Conservation (phyloP, 2,888 invertebrate genomes). For the Drosophila kanekoi region DNA sequence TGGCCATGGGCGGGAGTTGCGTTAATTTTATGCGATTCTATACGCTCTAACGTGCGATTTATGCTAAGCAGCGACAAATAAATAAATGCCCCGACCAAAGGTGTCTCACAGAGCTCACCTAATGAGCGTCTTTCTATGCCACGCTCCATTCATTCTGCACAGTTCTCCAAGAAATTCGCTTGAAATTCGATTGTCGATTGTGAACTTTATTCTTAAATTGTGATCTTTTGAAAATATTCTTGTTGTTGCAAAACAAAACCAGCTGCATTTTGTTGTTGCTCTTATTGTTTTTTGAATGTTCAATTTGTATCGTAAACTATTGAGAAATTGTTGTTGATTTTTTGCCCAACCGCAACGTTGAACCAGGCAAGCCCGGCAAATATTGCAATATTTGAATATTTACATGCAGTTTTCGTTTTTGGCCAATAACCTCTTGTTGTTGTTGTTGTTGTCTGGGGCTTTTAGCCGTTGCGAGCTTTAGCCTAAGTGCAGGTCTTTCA, state of each 20-base stretch:
- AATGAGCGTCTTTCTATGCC: constrained; percentile 56
- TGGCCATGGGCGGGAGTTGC: constrained; percentile 36
- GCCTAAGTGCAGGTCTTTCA: constrained; percentile 13
- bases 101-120: constrained; percentile 58
- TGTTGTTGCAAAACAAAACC: not conserved
- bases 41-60: constrained; percentile 75
- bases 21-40: constrained; percentile 79
- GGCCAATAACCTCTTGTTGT: constrained; percentile 6
- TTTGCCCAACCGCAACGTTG: not conserved
- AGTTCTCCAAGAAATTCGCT: too few species aligned
- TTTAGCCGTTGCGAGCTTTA: constrained; percentile 7
- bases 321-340: constrained; percentile 25
- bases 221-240: constrained; percentile 9
- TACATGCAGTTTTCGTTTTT: constrained; percentile 15
- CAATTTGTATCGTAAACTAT: constrained; percentile 21
- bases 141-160: constrained; percentile 39
- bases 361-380: not conserved
- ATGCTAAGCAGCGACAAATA: constrained; percentile 76
- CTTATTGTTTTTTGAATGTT: constrained; percentile 6
- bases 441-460: constrained; percentile 2
- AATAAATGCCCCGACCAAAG: constrained; percentile 65
- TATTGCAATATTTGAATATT: constrained; percentile 20
- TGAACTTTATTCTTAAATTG: constrained; percentile 2
- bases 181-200: not conserved
- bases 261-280: not conserved